Conservation (phyloP, 2,888 invertebrate species). For the Entomobrya multifasciata region DNA sequence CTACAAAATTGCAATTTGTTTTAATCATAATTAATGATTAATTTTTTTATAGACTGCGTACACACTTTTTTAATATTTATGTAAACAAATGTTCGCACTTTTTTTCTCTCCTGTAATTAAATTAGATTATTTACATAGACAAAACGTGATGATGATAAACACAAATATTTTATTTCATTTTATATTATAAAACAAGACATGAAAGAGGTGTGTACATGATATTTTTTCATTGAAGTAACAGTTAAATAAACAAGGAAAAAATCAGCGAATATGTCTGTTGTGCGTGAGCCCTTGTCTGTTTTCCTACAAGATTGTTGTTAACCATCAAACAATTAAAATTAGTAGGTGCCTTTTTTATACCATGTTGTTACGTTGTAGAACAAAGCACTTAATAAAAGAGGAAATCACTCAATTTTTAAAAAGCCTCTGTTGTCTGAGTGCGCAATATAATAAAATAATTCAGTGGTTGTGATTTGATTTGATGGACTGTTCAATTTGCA, state of each 20-base stretch:
- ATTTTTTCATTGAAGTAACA: too few relatives aligned
- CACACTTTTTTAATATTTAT: slow-evolving; percentile 43
- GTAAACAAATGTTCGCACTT: slow-evolving; percentile 65
- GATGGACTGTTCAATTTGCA: slow-evolving; percentile 61
- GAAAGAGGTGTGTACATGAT: slow-evolving; percentile 24
- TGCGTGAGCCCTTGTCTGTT: slow-evolving; percentile 4
- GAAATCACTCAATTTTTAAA: slow-evolving; percentile 41
- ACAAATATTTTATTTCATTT: background rate
- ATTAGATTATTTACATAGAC: slow-evolving; percentile 45
- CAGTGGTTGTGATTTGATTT: slow-evolving; percentile 29
- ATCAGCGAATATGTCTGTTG: background rate
- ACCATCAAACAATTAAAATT: slow-evolving; percentile 42
- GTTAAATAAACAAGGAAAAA: background rate
- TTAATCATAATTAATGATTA: slow-evolving; percentile 1
- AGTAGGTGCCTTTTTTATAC: slow-evolving; percentile 9
- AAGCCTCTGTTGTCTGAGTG: slow-evolving; percentile 1
- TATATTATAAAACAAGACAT: slow-evolving; percentile 32
- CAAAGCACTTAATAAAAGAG: slow-evolving; percentile 36
- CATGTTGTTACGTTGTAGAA: background rate
- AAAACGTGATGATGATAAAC: slow-evolving; percentile 28
- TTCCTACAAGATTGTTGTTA: slow-evolving; percentile 3
- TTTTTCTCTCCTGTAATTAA: slow-evolving; percentile 41
- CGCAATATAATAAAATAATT: slow-evolving; percentile 13
- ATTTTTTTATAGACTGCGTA: background rate
- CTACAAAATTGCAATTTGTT: too few relatives aligned